phyloP scores from a whole-genome alignment of 2,888 invertebrate species.

The Malthinus seriepunctatus region DNA sequence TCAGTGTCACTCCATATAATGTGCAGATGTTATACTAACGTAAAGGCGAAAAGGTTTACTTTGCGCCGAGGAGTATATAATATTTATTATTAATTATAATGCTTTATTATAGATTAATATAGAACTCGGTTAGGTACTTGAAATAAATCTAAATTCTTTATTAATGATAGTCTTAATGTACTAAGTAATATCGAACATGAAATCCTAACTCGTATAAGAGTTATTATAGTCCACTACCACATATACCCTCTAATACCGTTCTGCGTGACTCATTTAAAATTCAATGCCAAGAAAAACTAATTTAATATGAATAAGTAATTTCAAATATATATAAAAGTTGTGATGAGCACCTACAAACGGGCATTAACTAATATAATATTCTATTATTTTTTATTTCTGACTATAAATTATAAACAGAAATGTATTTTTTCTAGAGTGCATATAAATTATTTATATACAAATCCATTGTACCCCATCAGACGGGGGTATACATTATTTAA shows the following conservation, averaged over 20 bases:
- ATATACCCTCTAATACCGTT: constrained; percentile 33
- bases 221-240: constrained; percentile 44
- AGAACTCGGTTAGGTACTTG: constrained; percentile 29
- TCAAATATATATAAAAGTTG: constrained; percentile 54
- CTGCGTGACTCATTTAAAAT: constrained; percentile 54
- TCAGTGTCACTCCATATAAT: neutral
- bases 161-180: constrained; percentile 40
- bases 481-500: constrained; percentile 47
- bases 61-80: neutral
- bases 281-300: constrained; percentile 55
- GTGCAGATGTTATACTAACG: constrained; percentile 21
- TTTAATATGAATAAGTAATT: constrained; percentile 57
- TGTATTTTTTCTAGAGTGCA: constrained; percentile 54
- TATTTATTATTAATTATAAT: constrained; percentile 23
- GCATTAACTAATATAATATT: constrained; percentile 57
- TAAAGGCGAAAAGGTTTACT: constrained; percentile 17
- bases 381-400: constrained; percentile 55
- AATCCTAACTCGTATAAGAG: constrained; percentile 39
- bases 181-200: constrained; percentile 24
- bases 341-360: constrained; percentile 44
- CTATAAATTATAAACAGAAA: constrained; percentile 49
- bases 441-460: constrained; percentile 54
- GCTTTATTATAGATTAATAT: constrained; percentile 28
- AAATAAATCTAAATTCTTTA: constrained; percentile 51
- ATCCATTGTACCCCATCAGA: constrained; percentile 51